Evolutionary conservation across 2,888 invertebrate species (phyloP), one percentile per base, ranked within the genome.

Genomic region (Drosophila macrospina): DNA sequence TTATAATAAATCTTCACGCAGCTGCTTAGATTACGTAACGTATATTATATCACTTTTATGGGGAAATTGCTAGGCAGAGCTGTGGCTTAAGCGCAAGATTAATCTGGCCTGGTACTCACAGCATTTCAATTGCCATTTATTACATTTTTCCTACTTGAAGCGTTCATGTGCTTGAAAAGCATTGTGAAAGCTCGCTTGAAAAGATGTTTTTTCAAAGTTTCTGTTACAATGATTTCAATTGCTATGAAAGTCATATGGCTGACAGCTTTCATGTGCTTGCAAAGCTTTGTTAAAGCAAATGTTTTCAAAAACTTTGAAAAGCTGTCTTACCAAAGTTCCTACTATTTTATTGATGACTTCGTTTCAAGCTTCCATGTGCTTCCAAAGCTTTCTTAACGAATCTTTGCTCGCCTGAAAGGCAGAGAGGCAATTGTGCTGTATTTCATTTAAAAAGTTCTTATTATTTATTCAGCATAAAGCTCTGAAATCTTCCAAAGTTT

Each of bases 1-100:
- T 50, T 10, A 52, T 37, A 69, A 75, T 61, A 77, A 75, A 76
- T 45, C 48, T 51, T 16, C 15, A 30, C 13, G 20, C 47, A 60
- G 34, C 24, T 61, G 50, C n/a, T 48, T 42, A 30, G 24, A 28
- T 74, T 74, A 69, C 28, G 44, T 34, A 60, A 60, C 6, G 7
- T n/a, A n/a, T 20, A 5, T 24, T 11, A 28, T 36, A 28, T 41
- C 24, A 32, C 20, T 13, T 36, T 50, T 5, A 37, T 39, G 15
- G 8, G 15, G 1, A n/a, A 13, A 10, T 32, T 10, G 13, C 28
- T 13, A n/a, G n/a, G n/a, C n/a, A n/a, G n/a, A n/a, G n/a, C n/a
- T 8, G 6, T 24, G 34, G 32, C 5, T 26, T 20, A 11, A 37
- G 11, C 6, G 11, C 1, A 8, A 26, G 13, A 6, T 24, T 11